Percentiles rank a stretch among this genome's conserved stretches.
These are phyloP conservation scores for Melipona beecheii DNA, from an alignment of 2,888 invertebrate genomes.

Conservation along the genomic window DNA sequence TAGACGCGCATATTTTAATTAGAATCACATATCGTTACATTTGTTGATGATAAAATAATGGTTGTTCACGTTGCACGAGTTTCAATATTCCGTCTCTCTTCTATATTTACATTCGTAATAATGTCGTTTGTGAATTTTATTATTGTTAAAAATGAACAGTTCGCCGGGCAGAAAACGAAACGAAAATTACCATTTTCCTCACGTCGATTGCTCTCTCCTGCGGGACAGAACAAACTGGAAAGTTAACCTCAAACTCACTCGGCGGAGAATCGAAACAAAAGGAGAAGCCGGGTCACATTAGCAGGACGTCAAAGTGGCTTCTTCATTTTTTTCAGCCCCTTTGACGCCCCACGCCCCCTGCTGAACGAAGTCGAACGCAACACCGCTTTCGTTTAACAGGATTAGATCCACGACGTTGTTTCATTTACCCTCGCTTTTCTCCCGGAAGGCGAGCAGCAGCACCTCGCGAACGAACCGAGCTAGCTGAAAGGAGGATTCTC, in stretches of 20 bases:
- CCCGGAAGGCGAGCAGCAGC: neutral
- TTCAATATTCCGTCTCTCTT: too few species aligned
- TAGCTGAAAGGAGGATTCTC: constrained; percentile 29
- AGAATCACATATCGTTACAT: too few species aligned
- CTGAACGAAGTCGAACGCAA: constrained; percentile 30
- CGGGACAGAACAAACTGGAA: neutral
- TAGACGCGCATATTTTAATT: too few species aligned
- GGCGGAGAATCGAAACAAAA: neutral
- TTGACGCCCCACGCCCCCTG: too few species aligned
- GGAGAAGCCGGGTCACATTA: neutral
- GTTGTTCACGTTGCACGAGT: too few species aligned
- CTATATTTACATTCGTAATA: too few species aligned
- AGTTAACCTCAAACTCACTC: neutral
- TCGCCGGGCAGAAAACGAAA: neutral
- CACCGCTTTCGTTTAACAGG: constrained; percentile 31
- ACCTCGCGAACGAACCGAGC: neutral
- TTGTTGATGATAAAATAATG: too few species aligned
- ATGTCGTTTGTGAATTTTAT: too few species aligned
- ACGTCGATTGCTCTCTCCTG: neutral
- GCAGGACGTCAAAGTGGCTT: neutral
- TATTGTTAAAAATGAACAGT: neutral
- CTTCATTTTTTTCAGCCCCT: neutral
- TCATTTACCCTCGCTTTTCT: constrained; percentile 11
- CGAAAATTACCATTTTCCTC: neutral
- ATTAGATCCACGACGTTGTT: constrained; percentile 18